Evolutionary conservation across 1,140 invertebrate species (phyloP).

Genomic region (Aphelinus certus): DNA sequence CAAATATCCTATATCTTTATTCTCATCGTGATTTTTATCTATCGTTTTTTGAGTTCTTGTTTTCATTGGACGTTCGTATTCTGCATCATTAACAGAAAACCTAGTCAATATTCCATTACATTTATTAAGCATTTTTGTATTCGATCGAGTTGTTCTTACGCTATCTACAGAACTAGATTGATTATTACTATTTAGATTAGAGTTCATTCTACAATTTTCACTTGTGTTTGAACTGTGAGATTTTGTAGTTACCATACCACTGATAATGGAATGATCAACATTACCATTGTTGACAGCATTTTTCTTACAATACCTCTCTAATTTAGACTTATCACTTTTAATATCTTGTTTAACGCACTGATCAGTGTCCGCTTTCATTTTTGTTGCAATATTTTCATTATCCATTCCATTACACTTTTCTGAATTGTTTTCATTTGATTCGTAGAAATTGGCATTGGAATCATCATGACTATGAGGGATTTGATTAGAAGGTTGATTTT

Average conservation of each 20-base stretch:
- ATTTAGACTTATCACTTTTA: too few relatives aligned
- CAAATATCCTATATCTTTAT: too few relatives aligned
- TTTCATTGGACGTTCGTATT: conserved; percentile 11
- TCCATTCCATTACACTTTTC: conserved; percentile 5
- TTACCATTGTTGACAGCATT: too few relatives aligned
- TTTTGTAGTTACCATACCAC: background rate
- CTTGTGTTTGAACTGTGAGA: background rate
- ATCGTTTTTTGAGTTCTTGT: conserved; percentile 21
- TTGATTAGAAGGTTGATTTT: conserved; percentile 27
- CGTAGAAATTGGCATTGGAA: too few relatives aligned
- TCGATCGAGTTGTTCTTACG: conserved; percentile 28
- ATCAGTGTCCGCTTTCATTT: conserved; percentile 5
- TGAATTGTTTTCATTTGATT: background rate
- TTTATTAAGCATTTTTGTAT: conserved; percentile 21
- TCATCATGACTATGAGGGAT: background rate
- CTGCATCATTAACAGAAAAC: background rate
- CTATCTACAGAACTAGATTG: conserved; percentile 23
- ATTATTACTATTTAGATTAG: conserved; percentile 22
- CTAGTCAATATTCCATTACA: conserved; percentile 14
- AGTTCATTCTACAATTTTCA: background rate
- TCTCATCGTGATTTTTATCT: background rate
- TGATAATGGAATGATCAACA: background rate
- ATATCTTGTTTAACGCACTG: background rate
- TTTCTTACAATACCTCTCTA: background rate
- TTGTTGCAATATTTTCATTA: conserved; percentile 2